These are phyloP conservation scores for Aplodontia rufa DNA, from an alignment of 2,113 vertebrate genomes.

Conservation along the genomic window DNA sequence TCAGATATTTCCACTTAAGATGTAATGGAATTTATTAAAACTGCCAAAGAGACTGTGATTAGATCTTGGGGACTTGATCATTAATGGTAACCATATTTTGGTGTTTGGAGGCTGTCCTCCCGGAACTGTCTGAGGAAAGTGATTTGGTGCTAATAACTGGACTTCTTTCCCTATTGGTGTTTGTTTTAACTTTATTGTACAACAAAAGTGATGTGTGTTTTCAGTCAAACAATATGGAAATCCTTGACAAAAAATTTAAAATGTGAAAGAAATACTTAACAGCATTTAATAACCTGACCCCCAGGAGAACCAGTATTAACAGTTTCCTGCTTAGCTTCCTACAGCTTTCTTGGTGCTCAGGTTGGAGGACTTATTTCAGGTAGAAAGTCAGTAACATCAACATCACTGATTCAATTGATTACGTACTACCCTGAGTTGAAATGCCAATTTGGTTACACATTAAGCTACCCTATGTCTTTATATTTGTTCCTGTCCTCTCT, in stretches of 20 bases:
- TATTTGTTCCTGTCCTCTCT: not conserved
- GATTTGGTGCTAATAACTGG: not conserved
- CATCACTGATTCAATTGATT: not conserved
- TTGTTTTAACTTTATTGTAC: not conserved
- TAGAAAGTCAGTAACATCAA: not conserved
- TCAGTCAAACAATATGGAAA: not conserved
- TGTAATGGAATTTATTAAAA: not conserved
- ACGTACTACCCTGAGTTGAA: not conserved
- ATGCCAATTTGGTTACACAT: not conserved
- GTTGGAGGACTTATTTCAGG: not conserved
- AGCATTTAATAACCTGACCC: not conserved
- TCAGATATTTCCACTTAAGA: not conserved
- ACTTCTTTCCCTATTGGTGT: not conserved
- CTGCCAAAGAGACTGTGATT: not conserved
- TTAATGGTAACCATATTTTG: not conserved
- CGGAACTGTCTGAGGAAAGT: not conserved
- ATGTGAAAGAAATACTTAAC: not conserved
- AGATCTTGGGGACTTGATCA: not conserved
- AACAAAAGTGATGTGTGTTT: not conserved
- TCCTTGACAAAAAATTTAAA: not conserved
- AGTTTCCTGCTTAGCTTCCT: not conserved
- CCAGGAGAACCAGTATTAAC: not conserved
- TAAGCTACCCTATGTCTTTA: not conserved
- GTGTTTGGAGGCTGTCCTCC: not conserved
- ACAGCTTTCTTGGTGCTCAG: not conserved